Evolutionary conservation across 2,888 invertebrate species (phyloP).

Genomic region (Pollenia griseotomentosa): DNA sequence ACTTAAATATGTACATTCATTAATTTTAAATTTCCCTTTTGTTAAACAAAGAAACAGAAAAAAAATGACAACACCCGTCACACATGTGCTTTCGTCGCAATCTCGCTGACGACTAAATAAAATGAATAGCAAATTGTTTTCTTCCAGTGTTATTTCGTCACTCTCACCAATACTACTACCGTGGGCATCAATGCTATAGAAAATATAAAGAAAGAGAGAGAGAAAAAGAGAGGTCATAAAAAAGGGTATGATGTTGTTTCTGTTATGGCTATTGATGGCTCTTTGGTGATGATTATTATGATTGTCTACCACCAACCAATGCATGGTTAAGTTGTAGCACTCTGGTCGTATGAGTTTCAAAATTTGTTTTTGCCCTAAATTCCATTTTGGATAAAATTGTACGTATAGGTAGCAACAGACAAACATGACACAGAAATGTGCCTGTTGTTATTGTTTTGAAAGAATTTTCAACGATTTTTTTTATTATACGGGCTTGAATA

Average conservation of each 20-base stretch:
- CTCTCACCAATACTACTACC: too few relatives aligned
- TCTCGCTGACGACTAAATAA: too few relatives aligned
- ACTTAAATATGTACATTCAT: too few relatives aligned
- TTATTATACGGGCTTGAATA: conserved; percentile 2
- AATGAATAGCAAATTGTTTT: too few relatives aligned
- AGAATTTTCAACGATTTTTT: conserved; percentile 42
- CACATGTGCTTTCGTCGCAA: too few relatives aligned
- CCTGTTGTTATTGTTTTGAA: neutral
- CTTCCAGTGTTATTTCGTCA: too few relatives aligned
- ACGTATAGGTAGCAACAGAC: neutral
- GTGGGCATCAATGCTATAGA: too few relatives aligned
- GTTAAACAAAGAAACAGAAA: too few relatives aligned
- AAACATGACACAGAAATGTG: conserved; percentile 18
- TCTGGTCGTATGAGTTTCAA: conserved; percentile 6
- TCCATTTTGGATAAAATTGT: conserved; percentile 56
- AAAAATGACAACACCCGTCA: too few relatives aligned
- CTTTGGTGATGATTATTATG: conserved; percentile 42
- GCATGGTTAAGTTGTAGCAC: neutral
- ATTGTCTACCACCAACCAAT: conserved; percentile 51
- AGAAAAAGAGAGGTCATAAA: neutral
- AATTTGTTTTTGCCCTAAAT: conserved; percentile 66
- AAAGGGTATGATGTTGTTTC: neutral
- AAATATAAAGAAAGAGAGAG: conserved; percentile 9
- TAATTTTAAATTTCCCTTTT: too few relatives aligned
- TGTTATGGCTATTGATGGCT: conserved; percentile 25